Evolutionary conservation across 2,797 vertebrate genomes (phyloP).

Genomic region (Anolis apletophallus): DNA sequence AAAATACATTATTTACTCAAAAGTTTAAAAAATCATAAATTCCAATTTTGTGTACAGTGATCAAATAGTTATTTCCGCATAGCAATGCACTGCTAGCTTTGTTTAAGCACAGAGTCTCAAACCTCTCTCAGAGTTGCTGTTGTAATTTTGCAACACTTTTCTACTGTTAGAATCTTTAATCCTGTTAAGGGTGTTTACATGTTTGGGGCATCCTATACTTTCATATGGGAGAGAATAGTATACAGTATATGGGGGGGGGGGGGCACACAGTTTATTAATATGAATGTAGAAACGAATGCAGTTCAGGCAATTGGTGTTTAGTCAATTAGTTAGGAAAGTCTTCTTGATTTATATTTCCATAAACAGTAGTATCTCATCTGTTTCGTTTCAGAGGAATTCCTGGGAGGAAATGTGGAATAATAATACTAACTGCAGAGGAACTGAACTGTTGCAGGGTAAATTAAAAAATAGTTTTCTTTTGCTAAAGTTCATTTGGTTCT

Average conservation of each 20-base stretch:
- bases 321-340: neutral
- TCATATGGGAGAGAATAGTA: neutral
- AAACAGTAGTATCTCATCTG: slow-evolving; percentile 3
- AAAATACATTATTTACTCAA: no score
- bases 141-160: no score
- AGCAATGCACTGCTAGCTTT: no score
- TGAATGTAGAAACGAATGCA: neutral
- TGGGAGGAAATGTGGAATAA: slow-evolving; percentile 80
- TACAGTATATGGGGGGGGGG: neutral
- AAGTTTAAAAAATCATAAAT: no score
- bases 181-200: no score
- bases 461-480: slow-evolving; percentile 25
- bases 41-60: no score
- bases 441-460: slow-evolving; percentile 92
- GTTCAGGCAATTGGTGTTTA: neutral
- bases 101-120: no score
- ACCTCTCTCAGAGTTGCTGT: no score
- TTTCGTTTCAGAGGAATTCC: slow-evolving; percentile 79
- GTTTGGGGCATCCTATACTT: neutral
- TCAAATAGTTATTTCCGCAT: no score
- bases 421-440: slow-evolving; percentile 91
- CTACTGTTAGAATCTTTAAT: no score
- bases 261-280: neutral
- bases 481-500: neutral
- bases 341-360: neutral